Evolutionary conservation across 2,113 vertebrate species (phyloP).

Genomic region (Myanophis thanlyinensis): DNA sequence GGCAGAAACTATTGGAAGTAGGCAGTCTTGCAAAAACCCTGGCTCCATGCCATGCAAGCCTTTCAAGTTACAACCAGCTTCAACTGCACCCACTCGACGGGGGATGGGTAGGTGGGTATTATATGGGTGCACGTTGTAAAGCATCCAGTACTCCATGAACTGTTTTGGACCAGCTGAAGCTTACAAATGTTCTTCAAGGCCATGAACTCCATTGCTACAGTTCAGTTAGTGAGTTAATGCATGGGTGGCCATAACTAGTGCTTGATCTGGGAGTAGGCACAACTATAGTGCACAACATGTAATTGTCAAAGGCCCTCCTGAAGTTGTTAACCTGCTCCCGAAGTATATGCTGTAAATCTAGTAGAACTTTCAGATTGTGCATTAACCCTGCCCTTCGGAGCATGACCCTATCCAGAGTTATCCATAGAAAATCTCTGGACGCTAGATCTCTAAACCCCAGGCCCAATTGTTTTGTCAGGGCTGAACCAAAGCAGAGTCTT

Average conservation of each 20-base stretch:
- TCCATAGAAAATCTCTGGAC: neutral
- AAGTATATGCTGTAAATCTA: neutral
- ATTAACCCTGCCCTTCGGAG: neutral
- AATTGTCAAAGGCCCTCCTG: neutral
- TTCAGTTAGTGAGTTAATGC: neutral
- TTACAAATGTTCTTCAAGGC: neutral
- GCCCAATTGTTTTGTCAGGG: neutral
- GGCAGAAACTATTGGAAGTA: neutral
- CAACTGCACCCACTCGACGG: neutral
- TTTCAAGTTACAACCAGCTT: neutral
- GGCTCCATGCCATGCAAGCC: neutral
- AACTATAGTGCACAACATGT: neutral
- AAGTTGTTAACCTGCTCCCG: neutral
- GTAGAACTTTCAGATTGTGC: neutral
- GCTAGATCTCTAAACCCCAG: neutral
- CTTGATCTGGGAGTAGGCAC: neutral
- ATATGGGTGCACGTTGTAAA: neutral
- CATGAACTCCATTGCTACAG: neutral
- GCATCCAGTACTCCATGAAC: neutral
- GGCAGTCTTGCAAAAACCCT: neutral
- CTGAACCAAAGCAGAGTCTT: neutral
- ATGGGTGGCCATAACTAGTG: neutral
- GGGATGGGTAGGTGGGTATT: rapidly evolving
- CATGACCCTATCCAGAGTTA: neutral
- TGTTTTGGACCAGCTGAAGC: neutral